phyloP scores from a whole-genome alignment of 2,113 vertebrate genomes.

The Corvus moneduloides region DNA sequence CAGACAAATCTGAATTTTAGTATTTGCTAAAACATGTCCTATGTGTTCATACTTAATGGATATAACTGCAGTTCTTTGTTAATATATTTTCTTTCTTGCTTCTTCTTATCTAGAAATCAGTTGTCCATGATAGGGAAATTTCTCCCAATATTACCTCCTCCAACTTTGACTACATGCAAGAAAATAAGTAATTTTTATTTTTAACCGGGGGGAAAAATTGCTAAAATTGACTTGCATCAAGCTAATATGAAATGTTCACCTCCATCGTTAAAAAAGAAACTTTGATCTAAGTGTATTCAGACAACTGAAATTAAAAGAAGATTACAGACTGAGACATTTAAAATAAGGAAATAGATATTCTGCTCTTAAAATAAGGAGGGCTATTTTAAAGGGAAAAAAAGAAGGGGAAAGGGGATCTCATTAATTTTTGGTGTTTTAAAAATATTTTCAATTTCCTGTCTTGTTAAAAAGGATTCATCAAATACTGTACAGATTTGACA shows the following conservation, averaged over 20 bases:
- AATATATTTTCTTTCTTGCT: not conserved
- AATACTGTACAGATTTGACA: not conserved
- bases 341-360: not conserved
- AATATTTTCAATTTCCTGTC: not conserved
- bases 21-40: not conserved
- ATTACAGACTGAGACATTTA: not conserved
- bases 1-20: not conserved
- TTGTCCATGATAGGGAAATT: not conserved
- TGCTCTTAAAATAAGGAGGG: not conserved
- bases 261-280: not conserved
- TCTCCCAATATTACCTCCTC: not conserved
- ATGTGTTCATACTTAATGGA: not conserved
- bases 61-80: not conserved
- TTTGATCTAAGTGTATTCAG: not conserved
- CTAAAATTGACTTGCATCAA: not conserved
- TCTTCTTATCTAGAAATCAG: not conserved
- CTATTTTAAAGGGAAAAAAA: rapidly evolving
- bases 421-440: not conserved
- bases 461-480: not conserved
- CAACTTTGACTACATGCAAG: not conserved
- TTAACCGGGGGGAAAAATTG: rapidly evolving
- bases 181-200: not conserved
- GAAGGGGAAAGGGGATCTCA: rapidly evolving
- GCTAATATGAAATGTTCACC: not conserved
- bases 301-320: not conserved